Evolutionary conservation across 30 jellyfish, hydroid and myxozoan genomes (phyloP).

Genomic region (Turritopsis rubra): DNA sequence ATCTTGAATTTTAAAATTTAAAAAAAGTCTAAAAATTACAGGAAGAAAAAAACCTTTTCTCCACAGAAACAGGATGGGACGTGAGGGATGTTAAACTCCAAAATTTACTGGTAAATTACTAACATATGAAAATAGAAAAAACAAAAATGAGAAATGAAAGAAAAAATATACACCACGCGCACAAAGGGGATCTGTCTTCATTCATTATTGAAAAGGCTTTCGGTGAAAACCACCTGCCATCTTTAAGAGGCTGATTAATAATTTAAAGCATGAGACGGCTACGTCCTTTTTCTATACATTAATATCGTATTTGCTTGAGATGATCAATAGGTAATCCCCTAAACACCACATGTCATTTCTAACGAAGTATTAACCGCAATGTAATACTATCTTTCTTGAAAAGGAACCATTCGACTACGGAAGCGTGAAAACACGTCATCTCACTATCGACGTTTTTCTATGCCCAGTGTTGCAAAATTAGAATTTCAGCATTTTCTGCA

Average conservation of each 20-base stretch:
- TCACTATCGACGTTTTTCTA: too few species aligned
- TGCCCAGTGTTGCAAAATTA: too few species aligned
- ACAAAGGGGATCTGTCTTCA: neutral
- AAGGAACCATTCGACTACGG: too few species aligned
- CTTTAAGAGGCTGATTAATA: neutral
- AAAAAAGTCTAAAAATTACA: too few species aligned
- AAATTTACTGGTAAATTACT: neutral
- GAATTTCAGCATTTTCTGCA: too few species aligned
- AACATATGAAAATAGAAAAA: too few species aligned
- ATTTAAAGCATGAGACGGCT: neutral
- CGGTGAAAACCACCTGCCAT: neutral
- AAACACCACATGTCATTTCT: neutral
- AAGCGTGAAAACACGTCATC: too few species aligned
- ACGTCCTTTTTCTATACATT: neutral
- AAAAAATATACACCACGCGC: neutral
- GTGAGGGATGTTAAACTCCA: neutral
- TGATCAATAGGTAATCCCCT: neutral
- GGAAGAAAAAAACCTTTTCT: too few species aligned
- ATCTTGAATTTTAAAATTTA: too few species aligned
- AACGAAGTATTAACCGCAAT: too few species aligned
- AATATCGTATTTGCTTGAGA: neutral
- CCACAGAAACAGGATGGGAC: too few species aligned
- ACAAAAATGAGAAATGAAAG: neutral
- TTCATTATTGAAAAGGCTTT: neutral
- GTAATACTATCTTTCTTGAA: too few species aligned